A percentile compares a stretch with the other conserved stretches of the same genome.
phyloP scores from a whole-genome alignment of 2,888 invertebrate genomes.

The Poecilobothrus nobilitatus region DNA sequence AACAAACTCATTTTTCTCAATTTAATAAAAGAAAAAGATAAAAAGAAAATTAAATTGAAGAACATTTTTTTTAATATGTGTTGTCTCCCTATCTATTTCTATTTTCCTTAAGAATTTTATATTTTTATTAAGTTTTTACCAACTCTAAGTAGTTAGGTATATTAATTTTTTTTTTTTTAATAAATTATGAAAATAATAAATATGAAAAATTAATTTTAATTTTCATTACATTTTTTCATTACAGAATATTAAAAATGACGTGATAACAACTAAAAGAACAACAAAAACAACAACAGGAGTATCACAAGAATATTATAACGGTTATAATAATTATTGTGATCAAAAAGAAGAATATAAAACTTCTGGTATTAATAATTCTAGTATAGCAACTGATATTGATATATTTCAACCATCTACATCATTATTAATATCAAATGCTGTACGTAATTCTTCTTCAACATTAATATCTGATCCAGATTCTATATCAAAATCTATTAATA shows the following conservation, averaged over 20 bases:
- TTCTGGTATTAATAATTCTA: no score
- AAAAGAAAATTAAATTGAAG: no score
- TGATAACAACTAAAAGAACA: not conserved
- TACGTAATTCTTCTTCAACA: not conserved
- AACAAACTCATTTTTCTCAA: no score
- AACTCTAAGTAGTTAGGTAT: no score
- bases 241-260: slow-evolving; percentile 12
- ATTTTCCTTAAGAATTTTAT: no score
- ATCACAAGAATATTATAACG: not conserved
- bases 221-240: not conserved
- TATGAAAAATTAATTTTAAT: not conserved
- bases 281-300: no score
- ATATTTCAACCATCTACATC: not conserved
- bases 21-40: no score
- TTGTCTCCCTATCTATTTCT: no score
- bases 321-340: not conserved
- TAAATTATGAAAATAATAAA: not conserved
- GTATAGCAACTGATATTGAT: not conserved
- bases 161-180: no score
- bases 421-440: not conserved
- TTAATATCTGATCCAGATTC: not conserved
- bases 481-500: not conserved
- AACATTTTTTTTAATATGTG: no score
- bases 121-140: no score
- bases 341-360: not conserved